Base-by-base conservation (phyloP, 2,797 vertebrate species). In the Gephyroberyx darwinii region DNA sequence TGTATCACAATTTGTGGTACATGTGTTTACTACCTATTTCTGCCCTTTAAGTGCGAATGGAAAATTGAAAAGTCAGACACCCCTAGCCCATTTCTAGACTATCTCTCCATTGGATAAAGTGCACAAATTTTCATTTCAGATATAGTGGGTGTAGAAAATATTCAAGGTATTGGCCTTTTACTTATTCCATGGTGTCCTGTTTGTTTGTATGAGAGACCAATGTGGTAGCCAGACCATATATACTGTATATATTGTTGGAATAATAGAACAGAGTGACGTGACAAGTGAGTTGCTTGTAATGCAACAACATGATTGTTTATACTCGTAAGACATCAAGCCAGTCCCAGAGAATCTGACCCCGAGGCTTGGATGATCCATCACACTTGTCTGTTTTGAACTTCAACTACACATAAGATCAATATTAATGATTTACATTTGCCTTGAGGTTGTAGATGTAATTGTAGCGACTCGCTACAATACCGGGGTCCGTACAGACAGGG, bases 211-310 rank as follows among this genome's bases (percentile, higher is more conserved):
- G 48, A n/a, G 37, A 62, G 58, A 68, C 57, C 14, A 2, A 59
- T 78, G 43, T 14, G 13, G 35, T 35, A 39, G 26, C 45, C 30
- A 26, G 22, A 2, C 26, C 26, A 26, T 26, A 26, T 4, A 26
- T 26, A 26, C 26, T 26, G 26, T 26, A 26, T 26, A 26, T 26
- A 26, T 71, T 73, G 51, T 64, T 66, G 43, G 30, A 41, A 19
- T 83, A 57, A 74, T 69, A 60, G 47, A 47, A 30, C 16, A 30
- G 56, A 50, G 53, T 37, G 65, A 71, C 52, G 64, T 47, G 26
- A 26, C 26, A 26, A 26, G 4, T 12, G 26, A 12, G 63, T n/a
- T 59, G 31, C 20, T 30, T 47, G 74, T 59, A 54, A 22, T 65
- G 20, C 45, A 68, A 45, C 64, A 37, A 13, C 43, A 39, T 69